These are phyloP conservation scores for Drosophila neocordata DNA, from an alignment of 1,140 invertebrate genomes.

Conservation along the genomic window DNA sequence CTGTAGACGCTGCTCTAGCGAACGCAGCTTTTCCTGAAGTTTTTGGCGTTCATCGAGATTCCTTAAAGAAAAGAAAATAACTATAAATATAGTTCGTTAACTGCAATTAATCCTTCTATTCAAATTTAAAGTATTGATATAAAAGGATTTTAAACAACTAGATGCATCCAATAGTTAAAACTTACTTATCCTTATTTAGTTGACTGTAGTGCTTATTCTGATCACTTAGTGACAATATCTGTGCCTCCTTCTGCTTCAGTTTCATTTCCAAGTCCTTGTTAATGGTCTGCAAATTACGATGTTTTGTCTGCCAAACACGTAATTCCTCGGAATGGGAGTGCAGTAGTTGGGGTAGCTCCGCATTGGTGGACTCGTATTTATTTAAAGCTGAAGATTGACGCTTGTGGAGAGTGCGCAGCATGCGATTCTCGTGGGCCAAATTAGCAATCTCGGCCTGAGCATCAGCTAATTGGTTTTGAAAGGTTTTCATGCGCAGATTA, in stretches of 20 bases:
- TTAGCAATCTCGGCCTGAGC: constrained; percentile 91
- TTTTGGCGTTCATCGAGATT: constrained; percentile 89
- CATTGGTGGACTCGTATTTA: constrained; percentile 89
- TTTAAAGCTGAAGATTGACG: constrained; percentile 89
- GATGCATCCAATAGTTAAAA: too few species aligned
- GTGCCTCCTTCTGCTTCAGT: constrained; percentile 87
- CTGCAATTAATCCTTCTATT: too few species aligned
- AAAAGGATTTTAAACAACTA: too few species aligned
- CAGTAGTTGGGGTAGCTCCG: constrained; percentile 88
- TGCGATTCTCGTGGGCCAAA: constrained; percentile 89
- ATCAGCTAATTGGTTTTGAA: constrained; percentile 91
- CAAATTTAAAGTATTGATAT: neutral
- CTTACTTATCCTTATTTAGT: constrained; percentile 87
- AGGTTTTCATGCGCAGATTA: constrained; percentile 88
- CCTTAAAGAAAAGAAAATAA: constrained; percentile 59
- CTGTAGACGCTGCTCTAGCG: constrained; percentile 86
- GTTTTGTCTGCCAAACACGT: constrained; percentile 87
- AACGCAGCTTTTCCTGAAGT: constrained; percentile 86
- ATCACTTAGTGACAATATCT: constrained; percentile 86
- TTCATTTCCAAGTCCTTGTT: constrained; percentile 85
- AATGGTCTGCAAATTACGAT: constrained; percentile 86
- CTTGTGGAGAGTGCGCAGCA: constrained; percentile 89
- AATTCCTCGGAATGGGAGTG: constrained; percentile 90
- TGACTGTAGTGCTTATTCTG: constrained; percentile 88
- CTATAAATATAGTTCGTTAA: too few species aligned